phyloP scores from a whole-genome alignment of 2,888 invertebrate genomes.

The Hymenopus coronatus region DNA sequence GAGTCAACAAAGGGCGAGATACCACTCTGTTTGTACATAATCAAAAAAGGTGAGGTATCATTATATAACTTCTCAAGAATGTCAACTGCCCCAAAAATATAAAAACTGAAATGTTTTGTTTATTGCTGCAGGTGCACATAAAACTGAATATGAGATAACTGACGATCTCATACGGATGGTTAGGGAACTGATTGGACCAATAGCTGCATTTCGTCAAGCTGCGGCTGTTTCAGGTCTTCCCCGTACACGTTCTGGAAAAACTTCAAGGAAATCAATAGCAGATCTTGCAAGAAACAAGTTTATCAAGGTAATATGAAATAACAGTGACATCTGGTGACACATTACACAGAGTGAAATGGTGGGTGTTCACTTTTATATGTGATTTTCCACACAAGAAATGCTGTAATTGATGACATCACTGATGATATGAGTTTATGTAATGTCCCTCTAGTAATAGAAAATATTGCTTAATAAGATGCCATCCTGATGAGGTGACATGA shows the following conservation, averaged over 20 bases:
- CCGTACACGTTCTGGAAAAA: conserved; percentile 82
- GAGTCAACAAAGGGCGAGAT: conserved; percentile 88
- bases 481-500: no score
- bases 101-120: no score
- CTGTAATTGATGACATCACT: no score
- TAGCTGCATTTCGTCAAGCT: conserved; percentile 81
- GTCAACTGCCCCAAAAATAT: no score
- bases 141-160: conserved; percentile 54
- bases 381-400: no score
- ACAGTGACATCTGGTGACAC: no score
- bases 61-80: no score
- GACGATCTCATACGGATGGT: conserved; percentile 59
- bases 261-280: conserved; percentile 78
- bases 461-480: no score
- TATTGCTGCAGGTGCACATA: conserved; percentile 46
- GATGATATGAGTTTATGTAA: no score
- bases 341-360: no score
- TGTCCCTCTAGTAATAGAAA: no score
- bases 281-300: conserved; percentile 79
- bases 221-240: conserved; percentile 79
- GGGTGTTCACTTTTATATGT: no score
- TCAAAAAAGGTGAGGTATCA: conserved; percentile 56
- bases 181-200: conserved; percentile 73
- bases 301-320: conserved; percentile 57
- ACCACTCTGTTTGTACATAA: conserved; percentile 82